Evolutionary conservation across 2,797 vertebrate species (phyloP), one percentile per base, ranked within the genome.

Genomic region (Sebastes nivosus): DNA sequence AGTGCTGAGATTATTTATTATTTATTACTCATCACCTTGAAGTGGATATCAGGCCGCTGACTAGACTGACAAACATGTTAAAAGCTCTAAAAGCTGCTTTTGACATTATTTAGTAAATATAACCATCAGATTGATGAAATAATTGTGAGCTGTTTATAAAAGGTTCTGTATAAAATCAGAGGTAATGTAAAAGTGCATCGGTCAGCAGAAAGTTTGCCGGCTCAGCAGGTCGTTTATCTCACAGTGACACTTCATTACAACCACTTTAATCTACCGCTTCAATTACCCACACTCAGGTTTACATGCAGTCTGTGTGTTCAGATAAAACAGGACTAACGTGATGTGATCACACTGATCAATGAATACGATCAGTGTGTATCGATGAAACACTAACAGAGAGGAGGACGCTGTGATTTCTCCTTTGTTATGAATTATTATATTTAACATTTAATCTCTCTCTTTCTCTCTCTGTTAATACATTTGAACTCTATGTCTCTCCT

Each of bases 181-280:
- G 12, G 3, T 10, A 25, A 18, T 8, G 25, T 5, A n/a, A 60
- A 63, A 25, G 55, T 25, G 6, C 13, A 24, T 32, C 34, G 38
- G 38, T 65, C 59, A 20, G 68, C 68, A 50, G 61, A 7, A 18
- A 29, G 59, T 18, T 2, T 3, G 60, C 34, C 8, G 42, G 22
- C 69, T 82, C 81, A 59, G 81, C 75, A 50, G 2, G 34, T 38
- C 38, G 52, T 75, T 75, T 27, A 6, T 75, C 81, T 66, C 32
- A 50, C 38, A 8, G 8, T 58, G 71, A 79, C 67, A 75, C 61
- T 67, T 73, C 65, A 73, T 78, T 66, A 59, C 18, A 59, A 50
- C 60, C 20, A 34, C 60, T 57, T 72, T 55, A 67, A 69, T 76
- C 34, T 69, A 6, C 36, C 8, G 66, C 81, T 65, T 30, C 70